Conservation (phyloP, 2,797 vertebrate genomes). For the Ispidina lecontei region DNA sequence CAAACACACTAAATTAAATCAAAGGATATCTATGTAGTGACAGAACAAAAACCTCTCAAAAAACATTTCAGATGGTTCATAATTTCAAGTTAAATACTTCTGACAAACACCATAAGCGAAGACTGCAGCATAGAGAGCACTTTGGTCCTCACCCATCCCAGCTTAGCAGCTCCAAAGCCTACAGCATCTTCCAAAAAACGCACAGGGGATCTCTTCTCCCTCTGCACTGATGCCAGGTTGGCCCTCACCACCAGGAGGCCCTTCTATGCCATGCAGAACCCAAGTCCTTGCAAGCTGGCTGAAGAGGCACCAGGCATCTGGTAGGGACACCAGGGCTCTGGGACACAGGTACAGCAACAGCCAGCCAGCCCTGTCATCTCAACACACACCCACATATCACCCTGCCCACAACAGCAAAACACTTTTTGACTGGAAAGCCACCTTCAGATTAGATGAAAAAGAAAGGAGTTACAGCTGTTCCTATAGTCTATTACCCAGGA, state of each 20-base stretch:
- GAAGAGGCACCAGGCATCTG: background rate
- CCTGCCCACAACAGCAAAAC: background rate
- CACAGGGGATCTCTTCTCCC: background rate
- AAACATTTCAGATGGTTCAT: background rate
- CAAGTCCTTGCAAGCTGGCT: background rate
- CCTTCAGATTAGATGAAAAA: background rate
- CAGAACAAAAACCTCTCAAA: background rate
- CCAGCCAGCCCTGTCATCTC: background rate
- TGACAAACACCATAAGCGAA: background rate
- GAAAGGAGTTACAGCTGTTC: background rate
- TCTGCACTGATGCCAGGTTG: background rate
- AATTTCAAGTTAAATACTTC: background rate
- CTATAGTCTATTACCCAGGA: background rate
- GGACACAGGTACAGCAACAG: background rate
- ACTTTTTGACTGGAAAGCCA: background rate
- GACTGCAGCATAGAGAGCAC: background rate
- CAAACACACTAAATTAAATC: background rate
- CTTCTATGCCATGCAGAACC: rapidly evolving
- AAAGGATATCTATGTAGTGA: background rate
- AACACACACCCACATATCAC: rapidly evolving
- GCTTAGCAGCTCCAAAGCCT: background rate
- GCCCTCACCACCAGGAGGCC: rapidly evolving
- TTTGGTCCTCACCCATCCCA: background rate
- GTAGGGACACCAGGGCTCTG: background rate
- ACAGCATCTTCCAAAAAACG: rapidly evolving